Evolutionary conservation across 2,113 vertebrate genomes (phyloP).

Genomic region (Sorex fumeus): DNA sequence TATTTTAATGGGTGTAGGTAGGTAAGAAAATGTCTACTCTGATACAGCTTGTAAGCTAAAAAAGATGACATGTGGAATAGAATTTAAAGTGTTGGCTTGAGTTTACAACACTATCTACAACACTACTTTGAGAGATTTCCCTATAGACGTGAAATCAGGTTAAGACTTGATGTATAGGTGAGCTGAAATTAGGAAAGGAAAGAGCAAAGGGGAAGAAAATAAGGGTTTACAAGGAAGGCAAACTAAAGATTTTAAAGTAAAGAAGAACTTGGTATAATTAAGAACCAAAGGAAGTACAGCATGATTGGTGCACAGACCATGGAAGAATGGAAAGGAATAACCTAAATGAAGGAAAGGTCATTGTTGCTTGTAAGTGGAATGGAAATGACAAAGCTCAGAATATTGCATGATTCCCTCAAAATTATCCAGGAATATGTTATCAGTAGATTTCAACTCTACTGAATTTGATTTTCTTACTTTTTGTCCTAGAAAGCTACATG

Average conservation of each 20-base stretch:
- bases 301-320: background rate
- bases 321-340: background rate
- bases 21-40: background rate
- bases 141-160: constrained; percentile 12
- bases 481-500: background rate
- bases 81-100: background rate
- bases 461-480: background rate
- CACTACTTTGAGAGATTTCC: background rate
- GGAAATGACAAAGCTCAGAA: background rate
- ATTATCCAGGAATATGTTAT: background rate
- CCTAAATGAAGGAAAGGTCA: background rate
- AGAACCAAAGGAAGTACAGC: background rate
- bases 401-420: background rate
- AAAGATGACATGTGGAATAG: background rate
- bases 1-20: background rate
- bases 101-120: background rate
- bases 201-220: background rate
- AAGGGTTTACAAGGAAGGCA: background rate
- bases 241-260: background rate
- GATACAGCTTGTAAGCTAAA: background rate
- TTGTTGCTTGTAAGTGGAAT: background rate
- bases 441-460: background rate
- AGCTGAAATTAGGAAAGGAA: background rate
- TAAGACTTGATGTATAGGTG: background rate
- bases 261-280: background rate